Percentiles rank a stretch among this genome's conserved stretches.
Evolutionary conservation across 2,888 invertebrate species (phyloP).

Genomic region (Slavum lentiscoides): DNA sequence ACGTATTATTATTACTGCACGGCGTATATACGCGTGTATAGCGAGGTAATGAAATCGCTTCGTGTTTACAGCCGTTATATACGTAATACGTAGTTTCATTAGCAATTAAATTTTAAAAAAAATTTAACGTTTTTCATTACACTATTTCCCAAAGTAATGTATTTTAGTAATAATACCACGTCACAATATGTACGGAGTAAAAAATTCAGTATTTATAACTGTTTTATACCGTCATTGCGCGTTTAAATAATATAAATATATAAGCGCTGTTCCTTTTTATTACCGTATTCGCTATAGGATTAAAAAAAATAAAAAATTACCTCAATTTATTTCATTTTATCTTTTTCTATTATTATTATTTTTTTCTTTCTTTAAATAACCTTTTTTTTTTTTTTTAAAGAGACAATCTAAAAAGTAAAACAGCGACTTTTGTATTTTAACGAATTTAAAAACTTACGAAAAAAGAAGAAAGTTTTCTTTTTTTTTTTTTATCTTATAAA

Average conservation of each 20-base stretch:
- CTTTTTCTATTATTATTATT: slow-evolving; percentile 12
- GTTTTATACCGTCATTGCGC: no score
- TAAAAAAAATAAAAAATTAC: not conserved
- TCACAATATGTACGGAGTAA: no score
- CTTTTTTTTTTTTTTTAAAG: not conserved
- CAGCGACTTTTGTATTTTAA: slow-evolving; percentile 5
- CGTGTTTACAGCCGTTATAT: slow-evolving; percentile 10
- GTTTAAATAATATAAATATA: no score
- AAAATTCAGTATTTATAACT: no score
- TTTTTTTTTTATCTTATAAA: not conserved
- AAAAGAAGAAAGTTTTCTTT: slow-evolving; percentile 13
- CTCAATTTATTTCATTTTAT: not conserved
- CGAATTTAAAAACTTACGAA: slow-evolving; percentile 21
- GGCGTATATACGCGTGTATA: not conserved
- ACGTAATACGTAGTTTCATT: not conserved
- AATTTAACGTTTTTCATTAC: not conserved
- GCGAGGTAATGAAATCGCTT: slow-evolving; percentile 11
- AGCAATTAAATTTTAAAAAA: slow-evolving; percentile 5
- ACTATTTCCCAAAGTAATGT: not conserved
- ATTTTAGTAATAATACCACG: no score
- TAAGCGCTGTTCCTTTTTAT: not conserved
- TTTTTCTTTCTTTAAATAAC: slow-evolving; percentile 7
- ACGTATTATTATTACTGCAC: not conserved
- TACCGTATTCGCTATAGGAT: no score
- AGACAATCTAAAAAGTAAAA: slow-evolving; percentile 12